Percentiles rank a stretch among this genome's conserved stretches.
phyloP scores from a whole-genome alignment of 2,113 vertebrate species.

The Protomyctophum bolini region DNA sequence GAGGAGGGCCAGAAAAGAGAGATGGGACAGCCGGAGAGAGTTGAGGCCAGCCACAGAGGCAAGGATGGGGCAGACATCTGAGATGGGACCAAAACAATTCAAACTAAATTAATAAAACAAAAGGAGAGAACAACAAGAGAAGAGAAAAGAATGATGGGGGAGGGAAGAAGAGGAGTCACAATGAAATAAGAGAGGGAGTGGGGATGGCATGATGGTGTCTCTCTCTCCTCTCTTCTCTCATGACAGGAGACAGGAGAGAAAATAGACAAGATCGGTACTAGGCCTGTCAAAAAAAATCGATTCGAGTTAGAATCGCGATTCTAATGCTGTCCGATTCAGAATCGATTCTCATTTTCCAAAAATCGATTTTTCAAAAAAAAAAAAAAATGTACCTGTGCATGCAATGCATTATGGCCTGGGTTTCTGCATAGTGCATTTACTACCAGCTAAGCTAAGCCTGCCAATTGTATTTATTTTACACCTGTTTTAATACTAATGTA shows the following conservation, averaged over 20 bases:
- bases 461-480: no score
- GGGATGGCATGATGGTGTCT: no score
- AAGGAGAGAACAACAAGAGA: background rate
- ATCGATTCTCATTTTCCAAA: no score
- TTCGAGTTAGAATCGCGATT: background rate
- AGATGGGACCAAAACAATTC: background rate
- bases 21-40: background rate
- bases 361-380: no score
- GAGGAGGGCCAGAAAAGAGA: background rate
- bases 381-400: no score
- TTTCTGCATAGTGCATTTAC: no score
- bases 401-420: no score
- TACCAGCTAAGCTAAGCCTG: no score
- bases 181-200: background rate
- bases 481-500: no score
- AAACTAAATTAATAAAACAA: background rate
- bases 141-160: background rate
- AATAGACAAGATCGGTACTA: background rate
- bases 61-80: background rate
- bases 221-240: no score
- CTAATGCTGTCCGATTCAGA: no score
- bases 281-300: background rate
- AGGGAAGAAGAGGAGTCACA: constrained; percentile 4
- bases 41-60: background rate
- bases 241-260: no score